phyloP scores from a whole-genome alignment of 2,113 vertebrate species.

The Peromyscus leucopus region DNA sequence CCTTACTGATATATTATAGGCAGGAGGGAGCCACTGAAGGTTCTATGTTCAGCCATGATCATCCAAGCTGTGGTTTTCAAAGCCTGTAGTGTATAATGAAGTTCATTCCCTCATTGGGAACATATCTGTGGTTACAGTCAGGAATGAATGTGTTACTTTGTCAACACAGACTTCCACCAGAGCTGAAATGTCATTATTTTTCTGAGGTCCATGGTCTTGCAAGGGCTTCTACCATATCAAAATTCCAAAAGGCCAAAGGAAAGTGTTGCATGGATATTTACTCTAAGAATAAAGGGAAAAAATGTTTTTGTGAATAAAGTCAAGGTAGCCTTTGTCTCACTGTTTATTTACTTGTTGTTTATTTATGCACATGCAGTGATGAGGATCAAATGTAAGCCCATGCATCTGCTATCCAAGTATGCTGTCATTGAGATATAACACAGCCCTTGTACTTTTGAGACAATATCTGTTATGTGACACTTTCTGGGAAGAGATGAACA shows the following conservation, averaged over 20 bases:
- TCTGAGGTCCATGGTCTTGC: fast-evolving
- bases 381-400: background rate
- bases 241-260: background rate
- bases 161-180: background rate
- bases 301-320: background rate
- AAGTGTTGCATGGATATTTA: background rate
- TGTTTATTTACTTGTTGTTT: background rate
- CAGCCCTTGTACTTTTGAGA: background rate
- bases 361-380: background rate
- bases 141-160: background rate
- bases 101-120: background rate
- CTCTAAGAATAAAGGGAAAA: slow-evolving; percentile 3
- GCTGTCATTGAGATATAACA: background rate
- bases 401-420: background rate
- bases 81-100: background rate
- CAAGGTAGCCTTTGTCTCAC: background rate
- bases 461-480: background rate
- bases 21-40: background rate
- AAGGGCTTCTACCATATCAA: background rate
- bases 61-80: background rate
- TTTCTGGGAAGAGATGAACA: background rate
- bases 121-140: background rate
- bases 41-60: background rate
- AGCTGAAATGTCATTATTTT: background rate
- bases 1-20: background rate